phyloP scores from a whole-genome alignment of 2,888 invertebrate species.

The Eutolmus rufibarbis region DNA sequence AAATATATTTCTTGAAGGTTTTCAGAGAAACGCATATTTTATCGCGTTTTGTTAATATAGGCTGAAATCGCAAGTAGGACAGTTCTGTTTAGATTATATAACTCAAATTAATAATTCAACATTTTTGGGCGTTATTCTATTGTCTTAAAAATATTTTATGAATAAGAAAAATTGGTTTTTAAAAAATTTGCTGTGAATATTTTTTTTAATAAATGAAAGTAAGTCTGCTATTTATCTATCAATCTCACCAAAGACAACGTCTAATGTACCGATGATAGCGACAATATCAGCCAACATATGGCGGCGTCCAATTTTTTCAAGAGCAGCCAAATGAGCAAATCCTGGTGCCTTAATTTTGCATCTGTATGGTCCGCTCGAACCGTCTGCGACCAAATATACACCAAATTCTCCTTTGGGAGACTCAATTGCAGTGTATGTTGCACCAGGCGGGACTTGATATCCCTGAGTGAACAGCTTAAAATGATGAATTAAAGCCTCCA shows the following conservation, averaged over 20 bases:
- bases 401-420: slow-evolving; percentile 99
- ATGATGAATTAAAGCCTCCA: slow-evolving; percentile 98
- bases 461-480: slow-evolving; percentile 98
- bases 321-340: slow-evolving; percentile 84
- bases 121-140: no score
- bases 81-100: no score
- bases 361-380: slow-evolving; percentile 92
- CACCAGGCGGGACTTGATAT: slow-evolving; percentile 94
- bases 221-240: slow-evolving; percentile 72
- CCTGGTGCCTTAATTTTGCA: slow-evolving; percentile 92
- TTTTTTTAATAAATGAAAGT: background rate
- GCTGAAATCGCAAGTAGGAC: no score
- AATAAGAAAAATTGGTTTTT: no score
- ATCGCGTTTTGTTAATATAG: no score
- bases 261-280: slow-evolving; percentile 94
- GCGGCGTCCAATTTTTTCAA: slow-evolving; percentile 86
- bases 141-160: no score
- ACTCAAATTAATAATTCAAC: no score
- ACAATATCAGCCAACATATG: slow-evolving; percentile 96
- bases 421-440: slow-evolving; percentile 94
- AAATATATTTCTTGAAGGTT: no score
- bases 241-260: slow-evolving; percentile 92
- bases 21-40: no score
- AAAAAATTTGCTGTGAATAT: no score
- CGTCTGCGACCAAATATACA: slow-evolving; percentile 95